A percentile compares a stretch with the other conserved stretches of the same genome.
phyloP scores from a whole-genome alignment of 2,888 invertebrate genomes.

The Rhingia campestris region DNA sequence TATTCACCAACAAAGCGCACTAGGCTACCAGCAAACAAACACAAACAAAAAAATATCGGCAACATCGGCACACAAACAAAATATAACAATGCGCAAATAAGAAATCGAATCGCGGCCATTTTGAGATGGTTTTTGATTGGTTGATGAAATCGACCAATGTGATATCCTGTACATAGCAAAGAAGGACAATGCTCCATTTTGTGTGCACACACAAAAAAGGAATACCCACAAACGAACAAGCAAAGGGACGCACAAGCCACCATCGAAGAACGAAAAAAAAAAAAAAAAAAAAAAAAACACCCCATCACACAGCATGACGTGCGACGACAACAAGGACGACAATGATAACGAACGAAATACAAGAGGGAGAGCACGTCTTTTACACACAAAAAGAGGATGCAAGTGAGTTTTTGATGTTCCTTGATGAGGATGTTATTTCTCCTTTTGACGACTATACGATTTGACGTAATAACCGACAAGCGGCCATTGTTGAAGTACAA shows the following conservation, averaged over 20 bases:
- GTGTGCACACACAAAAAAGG: constrained; percentile 75
- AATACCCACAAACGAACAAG: constrained; percentile 60
- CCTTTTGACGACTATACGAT: constrained; percentile 49
- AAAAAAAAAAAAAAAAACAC: constrained; percentile 42
- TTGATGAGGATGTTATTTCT: constrained; percentile 61
- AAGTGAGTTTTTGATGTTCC: constrained; percentile 62
- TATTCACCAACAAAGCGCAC: constrained; percentile 2
- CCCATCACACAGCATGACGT: constrained; percentile 37
- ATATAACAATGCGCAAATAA: constrained; percentile 71
- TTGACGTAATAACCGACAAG: constrained; percentile 65
- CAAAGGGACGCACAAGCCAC: constrained; percentile 52
- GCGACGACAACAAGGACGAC: constrained; percentile 43
- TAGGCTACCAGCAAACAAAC: constrained; percentile 21
- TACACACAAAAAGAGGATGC: constrained; percentile 52
- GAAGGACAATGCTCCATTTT: constrained; percentile 81
- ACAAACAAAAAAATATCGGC: constrained; percentile 51
- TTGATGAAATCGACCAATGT: constrained; percentile 83
- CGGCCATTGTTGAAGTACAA: constrained; percentile 71
- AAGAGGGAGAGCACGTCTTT: constrained; percentile 64
- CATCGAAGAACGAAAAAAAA: constrained; percentile 60
- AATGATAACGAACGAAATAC: constrained; percentile 46
- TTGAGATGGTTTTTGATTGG: constrained; percentile 83
- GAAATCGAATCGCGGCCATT: constrained; percentile 81
- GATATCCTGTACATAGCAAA: constrained; percentile 79
- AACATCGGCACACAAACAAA: constrained; percentile 65